Evolutionary conservation across 2,888 invertebrate species (phyloP).

Genomic region (Leucozona laternaria): DNA sequence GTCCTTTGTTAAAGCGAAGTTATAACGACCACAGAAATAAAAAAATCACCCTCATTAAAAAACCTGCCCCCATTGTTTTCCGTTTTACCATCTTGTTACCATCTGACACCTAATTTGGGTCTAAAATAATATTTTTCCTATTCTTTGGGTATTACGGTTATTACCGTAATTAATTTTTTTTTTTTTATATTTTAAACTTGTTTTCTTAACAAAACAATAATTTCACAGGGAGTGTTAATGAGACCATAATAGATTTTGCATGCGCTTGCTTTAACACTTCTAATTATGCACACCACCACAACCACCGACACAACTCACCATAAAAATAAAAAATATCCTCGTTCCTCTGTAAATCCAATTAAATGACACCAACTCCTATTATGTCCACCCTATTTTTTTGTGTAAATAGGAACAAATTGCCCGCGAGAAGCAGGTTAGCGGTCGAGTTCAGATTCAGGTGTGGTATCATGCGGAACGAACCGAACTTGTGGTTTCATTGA

Average conservation of each 20-base stretch:
- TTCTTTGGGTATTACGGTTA: not conserved
- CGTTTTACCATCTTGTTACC: constrained; percentile 33
- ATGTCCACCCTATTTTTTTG: constrained; percentile 77
- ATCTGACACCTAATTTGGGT: constrained; percentile 50
- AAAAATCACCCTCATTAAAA: constrained; percentile 57
- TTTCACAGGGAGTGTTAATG: constrained; percentile 39
- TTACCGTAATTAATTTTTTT: constrained; percentile 15
- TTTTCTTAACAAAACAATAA: constrained; percentile 26
- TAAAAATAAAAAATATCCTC: constrained; percentile 15
- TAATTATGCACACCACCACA: constrained; percentile 2
- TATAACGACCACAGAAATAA: constrained; percentile 10
- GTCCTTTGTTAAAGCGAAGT: constrained; percentile 30
- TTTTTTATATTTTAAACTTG: not conserved
- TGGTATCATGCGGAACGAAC: constrained; percentile 94
- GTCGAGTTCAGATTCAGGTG: constrained; percentile 93
- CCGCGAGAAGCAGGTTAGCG: constrained; percentile 90
- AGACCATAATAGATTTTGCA: constrained; percentile 42
- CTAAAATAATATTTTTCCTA: constrained; percentile 3
- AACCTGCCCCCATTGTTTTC: not conserved
- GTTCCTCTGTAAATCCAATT: constrained; percentile 55
- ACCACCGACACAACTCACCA: constrained; percentile 35
- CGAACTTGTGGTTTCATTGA: constrained; percentile 92
- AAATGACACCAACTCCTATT: constrained; percentile 62
- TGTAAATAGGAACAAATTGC: constrained; percentile 87
- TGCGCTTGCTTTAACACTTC: constrained; percentile 54